Conservation (phyloP, 2,113 vertebrate species). For the Romanogobio albipinnatus region DNA sequence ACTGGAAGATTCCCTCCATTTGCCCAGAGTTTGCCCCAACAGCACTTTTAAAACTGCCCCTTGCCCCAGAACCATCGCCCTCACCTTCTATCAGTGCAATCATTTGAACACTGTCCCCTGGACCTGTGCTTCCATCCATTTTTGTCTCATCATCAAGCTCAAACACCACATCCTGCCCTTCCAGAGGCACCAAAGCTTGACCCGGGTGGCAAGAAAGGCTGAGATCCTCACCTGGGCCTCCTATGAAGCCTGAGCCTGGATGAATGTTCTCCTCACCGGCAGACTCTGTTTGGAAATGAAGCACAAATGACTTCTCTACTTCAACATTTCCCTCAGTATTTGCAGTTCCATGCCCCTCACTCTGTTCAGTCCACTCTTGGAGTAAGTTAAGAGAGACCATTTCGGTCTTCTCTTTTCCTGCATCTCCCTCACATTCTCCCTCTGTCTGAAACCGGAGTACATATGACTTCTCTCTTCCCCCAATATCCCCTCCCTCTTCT, state of each 20-base stretch:
- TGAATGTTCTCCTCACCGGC: constrained; percentile 57
- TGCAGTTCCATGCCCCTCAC: constrained; percentile 53
- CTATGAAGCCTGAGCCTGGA: constrained; percentile 56
- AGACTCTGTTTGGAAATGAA: constrained; percentile 75
- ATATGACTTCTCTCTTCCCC: constrained; percentile 67
- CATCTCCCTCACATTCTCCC: constrained; percentile 62
- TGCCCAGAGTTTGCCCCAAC: constrained; percentile 59
- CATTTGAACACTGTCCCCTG: constrained; percentile 77
- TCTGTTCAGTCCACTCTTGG: constrained; percentile 71
- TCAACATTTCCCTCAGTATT: constrained; percentile 54
- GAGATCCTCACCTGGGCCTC: constrained; percentile 63
- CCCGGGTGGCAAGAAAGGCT: constrained; percentile 69
- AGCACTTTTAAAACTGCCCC: constrained; percentile 55
- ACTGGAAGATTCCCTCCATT: constrained; percentile 76
- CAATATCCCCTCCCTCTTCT: constrained; percentile 56
- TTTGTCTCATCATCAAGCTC: constrained; percentile 72
- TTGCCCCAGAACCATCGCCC: constrained; percentile 61
- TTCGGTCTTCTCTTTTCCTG: constrained; percentile 60
- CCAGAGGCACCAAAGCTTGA: constrained; percentile 70
- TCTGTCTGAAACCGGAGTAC: constrained; percentile 74
- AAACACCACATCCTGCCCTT: constrained; percentile 77
- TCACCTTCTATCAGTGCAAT: constrained; percentile 77
- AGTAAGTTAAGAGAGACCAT: constrained; percentile 75
- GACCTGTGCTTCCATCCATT: constrained; percentile 63
- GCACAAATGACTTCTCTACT: constrained; percentile 72